Base-by-base conservation (phyloP, 2,113 vertebrate genomes). In the Dicerorhinus sumatrensis region DNA sequence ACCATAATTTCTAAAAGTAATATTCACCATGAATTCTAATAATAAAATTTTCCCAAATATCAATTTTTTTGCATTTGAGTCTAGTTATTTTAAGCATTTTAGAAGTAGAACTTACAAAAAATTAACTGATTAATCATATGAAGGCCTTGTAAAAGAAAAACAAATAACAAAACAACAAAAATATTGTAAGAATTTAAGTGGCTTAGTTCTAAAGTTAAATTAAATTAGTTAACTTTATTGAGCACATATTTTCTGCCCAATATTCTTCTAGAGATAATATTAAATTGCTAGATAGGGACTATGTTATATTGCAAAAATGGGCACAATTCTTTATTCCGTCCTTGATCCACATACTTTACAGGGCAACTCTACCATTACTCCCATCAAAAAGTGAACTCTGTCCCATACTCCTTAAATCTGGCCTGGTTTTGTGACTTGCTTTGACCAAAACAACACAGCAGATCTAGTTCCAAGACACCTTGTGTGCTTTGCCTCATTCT, bases 21-120 rank as follows among this genome's bases (percentile, higher is more conserved):
- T 54, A 91, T 56, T 31, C 23, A 20, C 39, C 1, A 33, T 84
- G 31, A 42, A 42, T 77, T 89, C 10, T 90, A 93, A 79, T 51
- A 79, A 60, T 67, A 89, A 90, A 80, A 42, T 42, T 21, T 89
- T 96, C 13, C 13, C 20, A 5, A 17, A 42, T 79, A 56, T 80
- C 17, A 48, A 39, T 46, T 75, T 29, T 76, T 67, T 46, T 36
- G 62, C 5, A 87, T 69, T 91, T 89, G 3, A 56, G 31, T 63
- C 13, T 79, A 72, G 12, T 33, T 90, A 79, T 87, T 63, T 91
- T 85, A 85, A 89, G 65, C 25, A 93, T 67, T 89, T 89, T 56
- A 83, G 36, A 89, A 81, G 48, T 17, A 46, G 2, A 76, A 62
- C 6, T 82, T 92, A 8, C 5, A 72, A 76, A 58, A 72, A 54